phyloP scores from a whole-genome alignment of 2,888 invertebrate species.

The Venusia cambrica region DNA sequence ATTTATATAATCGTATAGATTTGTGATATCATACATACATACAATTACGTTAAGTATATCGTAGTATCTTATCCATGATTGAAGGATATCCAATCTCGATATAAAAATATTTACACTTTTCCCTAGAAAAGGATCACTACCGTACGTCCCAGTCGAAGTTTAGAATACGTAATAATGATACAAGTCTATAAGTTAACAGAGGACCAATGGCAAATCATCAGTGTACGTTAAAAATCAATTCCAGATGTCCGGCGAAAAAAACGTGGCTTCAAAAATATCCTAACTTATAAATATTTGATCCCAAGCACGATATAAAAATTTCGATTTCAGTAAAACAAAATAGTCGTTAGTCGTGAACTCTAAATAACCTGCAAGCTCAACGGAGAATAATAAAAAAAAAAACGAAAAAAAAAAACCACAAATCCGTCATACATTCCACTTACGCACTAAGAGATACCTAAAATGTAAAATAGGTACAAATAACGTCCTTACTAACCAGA shows the following conservation, averaged over 20 bases:
- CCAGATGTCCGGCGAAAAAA: slow-evolving; percentile 26
- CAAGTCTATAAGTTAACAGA: slow-evolving; percentile 47
- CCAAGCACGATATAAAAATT: slow-evolving; percentile 72
- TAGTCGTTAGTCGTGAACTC: slow-evolving; percentile 38
- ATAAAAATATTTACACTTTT: slow-evolving; percentile 62
- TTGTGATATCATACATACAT: slow-evolving; percentile 43
- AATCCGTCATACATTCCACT: slow-evolving; percentile 66
- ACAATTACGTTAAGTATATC: slow-evolving; percentile 50
- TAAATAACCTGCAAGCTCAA: slow-evolving; percentile 51
- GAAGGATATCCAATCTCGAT: slow-evolving; percentile 42
- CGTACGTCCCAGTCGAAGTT: slow-evolving; percentile 54
- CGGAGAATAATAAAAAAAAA: slow-evolving; percentile 34
- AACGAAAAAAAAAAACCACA: slow-evolving; percentile 47
- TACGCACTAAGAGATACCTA: slow-evolving; percentile 77
- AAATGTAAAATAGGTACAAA: slow-evolving; percentile 77
- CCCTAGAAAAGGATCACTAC: slow-evolving; percentile 45
- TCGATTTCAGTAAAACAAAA: slow-evolving; percentile 29
- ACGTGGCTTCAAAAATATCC: slow-evolving; percentile 39
- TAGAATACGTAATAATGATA: slow-evolving; percentile 57
- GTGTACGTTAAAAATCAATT: slow-evolving; percentile 30
- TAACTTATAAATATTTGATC: slow-evolving; percentile 76
- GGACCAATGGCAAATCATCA: slow-evolving; percentile 36
- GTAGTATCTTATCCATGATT: slow-evolving; percentile 46
- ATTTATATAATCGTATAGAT: slow-evolving; percentile 26
- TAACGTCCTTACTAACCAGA: slow-evolving; percentile 79